phyloP scores from a whole-genome alignment of 2,888 invertebrate genomes.

The Serripes groenlandicus region DNA sequence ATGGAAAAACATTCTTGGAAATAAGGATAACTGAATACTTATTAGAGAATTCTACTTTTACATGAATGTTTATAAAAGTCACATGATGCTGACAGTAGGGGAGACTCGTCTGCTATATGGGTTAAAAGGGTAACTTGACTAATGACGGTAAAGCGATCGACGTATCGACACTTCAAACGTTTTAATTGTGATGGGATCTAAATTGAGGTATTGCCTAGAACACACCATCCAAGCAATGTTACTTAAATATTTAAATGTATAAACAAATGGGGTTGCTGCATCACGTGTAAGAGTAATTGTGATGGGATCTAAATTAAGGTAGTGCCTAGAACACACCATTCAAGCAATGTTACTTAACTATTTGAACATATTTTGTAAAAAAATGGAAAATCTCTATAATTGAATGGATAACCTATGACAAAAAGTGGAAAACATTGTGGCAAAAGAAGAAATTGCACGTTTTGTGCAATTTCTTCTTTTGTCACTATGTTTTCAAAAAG shows the following conservation, averaged over 20 bases:
- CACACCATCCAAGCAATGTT: not conserved
- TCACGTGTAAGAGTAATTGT: no score
- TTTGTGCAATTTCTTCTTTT: not conserved
- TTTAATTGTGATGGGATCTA: not conserved
- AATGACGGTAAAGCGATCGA: not conserved
- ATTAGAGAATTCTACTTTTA: no score
- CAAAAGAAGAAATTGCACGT: not conserved
- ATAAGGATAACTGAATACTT: no score
- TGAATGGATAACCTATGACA: no score
- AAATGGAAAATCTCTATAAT: no score
- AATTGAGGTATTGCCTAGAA: not conserved
- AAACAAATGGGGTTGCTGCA: no score
- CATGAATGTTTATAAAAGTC: not conserved
- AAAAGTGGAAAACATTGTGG: not conserved
- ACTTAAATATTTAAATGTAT: conserved; percentile 12
- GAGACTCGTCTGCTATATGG: no score
- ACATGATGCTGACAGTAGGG: not conserved
- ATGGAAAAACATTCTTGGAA: no score
- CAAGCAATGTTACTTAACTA: conserved; percentile 4
- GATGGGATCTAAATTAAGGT: not conserved
- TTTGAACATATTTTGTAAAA: not conserved
- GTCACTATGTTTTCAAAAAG: not conserved
- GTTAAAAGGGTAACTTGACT: not conserved
- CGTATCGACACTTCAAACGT: conserved; percentile 6
- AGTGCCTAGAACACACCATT: not conserved